Evolutionary conservation across 35 echinoderm and acorn worm species (phyloP).

Genomic region (Amphiura filiformis): DNA sequence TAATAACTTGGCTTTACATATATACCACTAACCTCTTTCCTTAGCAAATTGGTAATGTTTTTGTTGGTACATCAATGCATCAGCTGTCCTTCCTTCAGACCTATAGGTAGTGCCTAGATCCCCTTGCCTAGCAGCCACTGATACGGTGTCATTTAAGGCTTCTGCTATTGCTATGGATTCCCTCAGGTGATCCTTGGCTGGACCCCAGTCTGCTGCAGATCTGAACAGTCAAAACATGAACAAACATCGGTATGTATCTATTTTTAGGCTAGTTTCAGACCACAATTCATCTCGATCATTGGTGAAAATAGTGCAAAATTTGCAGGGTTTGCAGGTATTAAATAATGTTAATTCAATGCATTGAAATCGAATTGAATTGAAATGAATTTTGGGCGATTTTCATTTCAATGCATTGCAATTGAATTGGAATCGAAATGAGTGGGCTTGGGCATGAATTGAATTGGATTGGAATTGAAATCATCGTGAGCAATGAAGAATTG

Average conservation of each 20-base stretch:
- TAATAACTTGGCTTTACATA: no score
- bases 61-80: slow-evolving; percentile 11
- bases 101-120: slow-evolving; percentile 19
- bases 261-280: no score
- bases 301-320: background rate
- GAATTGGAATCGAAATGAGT: no score
- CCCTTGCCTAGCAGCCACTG: slow-evolving; percentile 24
- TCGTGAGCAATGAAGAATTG: no score
- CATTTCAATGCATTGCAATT: no score
- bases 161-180: slow-evolving; percentile 26
- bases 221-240: background rate
- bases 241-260: background rate
- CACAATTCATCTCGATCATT: no score
- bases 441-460: no score
- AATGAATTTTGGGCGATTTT: no score
- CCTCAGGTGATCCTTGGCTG: slow-evolving; percentile 31
- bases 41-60: slow-evolving; percentile 22
- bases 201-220: slow-evolving; percentile 23
- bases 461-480: no score
- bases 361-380: no score
- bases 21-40: background rate
- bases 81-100: slow-evolving; percentile 16
- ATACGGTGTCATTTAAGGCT: background rate
- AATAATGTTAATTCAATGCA: no score
- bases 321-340: background rate